Evolutionary conservation across 2,888 invertebrate genomes (phyloP).

Genomic region (Rapana venosa): DNA sequence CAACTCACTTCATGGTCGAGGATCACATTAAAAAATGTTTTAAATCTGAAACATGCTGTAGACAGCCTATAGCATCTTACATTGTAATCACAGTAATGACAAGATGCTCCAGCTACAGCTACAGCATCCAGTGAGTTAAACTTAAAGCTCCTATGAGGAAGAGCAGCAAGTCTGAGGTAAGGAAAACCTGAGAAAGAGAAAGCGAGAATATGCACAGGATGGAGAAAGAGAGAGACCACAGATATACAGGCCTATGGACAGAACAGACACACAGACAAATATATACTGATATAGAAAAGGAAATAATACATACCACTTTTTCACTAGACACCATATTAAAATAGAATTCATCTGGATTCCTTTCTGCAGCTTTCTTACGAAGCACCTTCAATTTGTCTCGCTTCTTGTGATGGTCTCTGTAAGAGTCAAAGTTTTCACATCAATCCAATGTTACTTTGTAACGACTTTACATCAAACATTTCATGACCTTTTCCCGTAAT

Average conservation of each 20-base stretch:
- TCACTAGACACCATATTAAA: constrained; percentile 81
- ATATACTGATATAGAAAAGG: background rate
- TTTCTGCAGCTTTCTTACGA: constrained; percentile 90
- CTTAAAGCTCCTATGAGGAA: background rate
- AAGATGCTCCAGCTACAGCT: too few species aligned
- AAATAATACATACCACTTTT: constrained; percentile 61
- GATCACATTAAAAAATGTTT: too few species aligned
- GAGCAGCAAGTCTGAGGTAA: background rate
- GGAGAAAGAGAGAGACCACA: background rate
- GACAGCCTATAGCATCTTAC: too few species aligned
- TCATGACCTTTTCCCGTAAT: too few species aligned
- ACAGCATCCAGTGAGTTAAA: background rate
- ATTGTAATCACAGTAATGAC: too few species aligned
- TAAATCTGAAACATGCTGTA: too few species aligned
- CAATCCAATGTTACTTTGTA: too few species aligned
- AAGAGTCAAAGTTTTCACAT: constrained; percentile 45
- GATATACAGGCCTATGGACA: background rate
- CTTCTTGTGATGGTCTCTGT: constrained; percentile 88
- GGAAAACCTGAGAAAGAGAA: background rate
- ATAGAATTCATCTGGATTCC: constrained; percentile 99
- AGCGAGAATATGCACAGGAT: background rate
- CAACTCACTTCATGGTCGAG: too few species aligned
- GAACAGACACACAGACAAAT: background rate
- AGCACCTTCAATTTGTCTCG: constrained; percentile 89
- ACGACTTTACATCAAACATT: too few species aligned